A percentile compares a stretch with the other conserved stretches of the same genome.
These are phyloP conservation scores for Rosalia funebris DNA, from an alignment of 2,888 invertebrate species.

Conservation along the genomic window DNA sequence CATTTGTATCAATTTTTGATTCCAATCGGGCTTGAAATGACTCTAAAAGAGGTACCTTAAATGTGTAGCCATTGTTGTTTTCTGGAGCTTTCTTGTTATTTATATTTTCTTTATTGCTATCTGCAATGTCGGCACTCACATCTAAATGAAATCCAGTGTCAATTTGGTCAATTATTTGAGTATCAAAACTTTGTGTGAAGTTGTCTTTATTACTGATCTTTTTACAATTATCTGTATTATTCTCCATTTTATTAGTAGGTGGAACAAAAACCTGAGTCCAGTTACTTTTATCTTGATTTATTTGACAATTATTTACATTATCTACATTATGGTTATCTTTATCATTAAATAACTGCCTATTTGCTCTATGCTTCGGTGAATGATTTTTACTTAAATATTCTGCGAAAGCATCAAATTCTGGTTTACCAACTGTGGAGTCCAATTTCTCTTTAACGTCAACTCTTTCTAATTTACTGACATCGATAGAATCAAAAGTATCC, in stretches of 20 bases:
- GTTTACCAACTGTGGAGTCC: constrained; percentile 7
- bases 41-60: constrained; percentile 34
- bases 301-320: constrained; percentile 4
- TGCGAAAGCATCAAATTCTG: constrained; percentile 47
- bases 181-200: constrained; percentile 49
- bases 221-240: constrained; percentile 1
- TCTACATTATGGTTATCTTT: constrained; percentile 5
- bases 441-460: not conserved
- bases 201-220: constrained; percentile 19
- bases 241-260: constrained; percentile 49
- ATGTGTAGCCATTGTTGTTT: constrained; percentile 13
- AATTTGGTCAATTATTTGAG: constrained; percentile 52
- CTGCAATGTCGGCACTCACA: constrained; percentile 15
- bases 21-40: constrained; percentile 39
- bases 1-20: constrained; percentile 21
- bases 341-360: not conserved
- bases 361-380: constrained; percentile 9
- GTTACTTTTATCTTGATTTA: constrained; percentile 18
- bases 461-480: constrained; percentile 25
- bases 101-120: not conserved
- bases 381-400: constrained; percentile 37
- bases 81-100: not conserved
- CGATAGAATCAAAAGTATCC: constrained; percentile 36
- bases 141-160: constrained; percentile 36
- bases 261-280: constrained; percentile 50